These are phyloP conservation scores for Pammene fasciana DNA, from an alignment of 2,888 invertebrate species.

Conservation along the genomic window DNA sequence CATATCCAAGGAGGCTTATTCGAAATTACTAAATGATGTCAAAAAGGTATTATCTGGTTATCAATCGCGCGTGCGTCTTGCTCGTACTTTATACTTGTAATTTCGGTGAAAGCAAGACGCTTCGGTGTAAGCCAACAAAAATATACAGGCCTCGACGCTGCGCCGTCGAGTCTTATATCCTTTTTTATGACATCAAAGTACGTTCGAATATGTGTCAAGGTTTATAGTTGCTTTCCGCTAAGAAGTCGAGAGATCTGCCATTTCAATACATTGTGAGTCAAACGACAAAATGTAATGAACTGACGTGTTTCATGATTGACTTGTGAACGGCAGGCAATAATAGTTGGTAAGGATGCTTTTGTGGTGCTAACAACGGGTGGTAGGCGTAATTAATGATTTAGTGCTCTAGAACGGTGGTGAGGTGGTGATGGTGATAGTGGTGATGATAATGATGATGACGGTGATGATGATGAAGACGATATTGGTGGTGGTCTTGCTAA, in stretches of 20 bases:
- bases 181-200: too few relatives aligned
- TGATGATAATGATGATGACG: background rate
- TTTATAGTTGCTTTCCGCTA: background rate
- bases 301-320: background rate
- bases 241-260: background rate
- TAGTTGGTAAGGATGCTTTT: conserved; percentile 56
- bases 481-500: background rate
- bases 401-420: conserved; percentile 32
- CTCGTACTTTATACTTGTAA: too few relatives aligned
- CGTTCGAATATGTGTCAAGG: too few relatives aligned
- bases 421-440: background rate
- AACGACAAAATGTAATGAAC: background rate
- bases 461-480: background rate
- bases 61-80: too few relatives aligned
- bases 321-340: conserved; percentile 37
- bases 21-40: too few relatives aligned
- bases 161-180: too few relatives aligned
- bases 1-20: conserved; percentile 40
- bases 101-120: too few relatives aligned
- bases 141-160: too few relatives aligned
- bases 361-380: conserved; percentile 70
- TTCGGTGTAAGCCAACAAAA: too few relatives aligned
- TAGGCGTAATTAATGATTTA: conserved; percentile 45
- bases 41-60: too few relatives aligned
- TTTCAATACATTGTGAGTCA: background rate